A percentile compares a stretch with the other conserved stretches of the same genome.
phyloP scores from a whole-genome alignment of 2,113 vertebrate genomes.

The Sorex araneus region DNA sequence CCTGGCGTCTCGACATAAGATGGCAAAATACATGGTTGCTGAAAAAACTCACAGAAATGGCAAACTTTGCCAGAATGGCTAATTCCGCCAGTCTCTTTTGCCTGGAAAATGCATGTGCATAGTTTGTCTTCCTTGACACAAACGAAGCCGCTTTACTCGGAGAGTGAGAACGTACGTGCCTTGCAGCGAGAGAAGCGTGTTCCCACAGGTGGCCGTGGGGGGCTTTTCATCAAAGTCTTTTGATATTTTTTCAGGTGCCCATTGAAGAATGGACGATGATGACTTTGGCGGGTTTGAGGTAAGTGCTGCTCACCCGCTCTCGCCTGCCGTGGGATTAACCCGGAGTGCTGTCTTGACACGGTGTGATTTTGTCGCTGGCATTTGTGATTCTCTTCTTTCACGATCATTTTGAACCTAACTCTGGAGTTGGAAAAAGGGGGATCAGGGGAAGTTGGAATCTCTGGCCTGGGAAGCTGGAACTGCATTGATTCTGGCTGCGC shows the following conservation, averaged over 20 bases:
- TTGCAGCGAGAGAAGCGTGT: not conserved
- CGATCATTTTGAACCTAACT: constrained; percentile 28
- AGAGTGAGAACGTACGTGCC: not conserved
- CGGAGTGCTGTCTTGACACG: not conserved
- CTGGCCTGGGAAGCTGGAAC: constrained; percentile 5
- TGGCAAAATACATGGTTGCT: constrained; percentile 64
- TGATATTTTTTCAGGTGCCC: constrained; percentile 86
- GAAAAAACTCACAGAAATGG: constrained; percentile 78
- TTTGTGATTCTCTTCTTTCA: constrained; percentile 16
- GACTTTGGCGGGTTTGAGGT: constrained; percentile 94
- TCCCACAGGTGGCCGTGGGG: constrained; percentile 1
- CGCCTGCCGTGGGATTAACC: not conserved
- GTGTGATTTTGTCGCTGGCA: not conserved
- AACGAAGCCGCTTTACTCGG: constrained; percentile 41
- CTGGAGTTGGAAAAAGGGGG: constrained; percentile 26
- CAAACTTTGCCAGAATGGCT: constrained; percentile 72
- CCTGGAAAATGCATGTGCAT: constrained; percentile 40
- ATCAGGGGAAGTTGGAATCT: constrained; percentile 36
- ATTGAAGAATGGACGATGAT: constrained; percentile 90
- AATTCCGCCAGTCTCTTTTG: constrained; percentile 22
- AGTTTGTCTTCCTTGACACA: not conserved
- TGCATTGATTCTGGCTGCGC: constrained; percentile 14
- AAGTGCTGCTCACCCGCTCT: constrained; percentile 70
- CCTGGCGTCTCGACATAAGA: constrained; percentile 72
- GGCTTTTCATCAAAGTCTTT: constrained; percentile 64